Evolutionary conservation across 1,140 invertebrate genomes (phyloP), one percentile per base, ranked within the genome.

Genomic region (Lysiphlebus fabarum): DNA sequence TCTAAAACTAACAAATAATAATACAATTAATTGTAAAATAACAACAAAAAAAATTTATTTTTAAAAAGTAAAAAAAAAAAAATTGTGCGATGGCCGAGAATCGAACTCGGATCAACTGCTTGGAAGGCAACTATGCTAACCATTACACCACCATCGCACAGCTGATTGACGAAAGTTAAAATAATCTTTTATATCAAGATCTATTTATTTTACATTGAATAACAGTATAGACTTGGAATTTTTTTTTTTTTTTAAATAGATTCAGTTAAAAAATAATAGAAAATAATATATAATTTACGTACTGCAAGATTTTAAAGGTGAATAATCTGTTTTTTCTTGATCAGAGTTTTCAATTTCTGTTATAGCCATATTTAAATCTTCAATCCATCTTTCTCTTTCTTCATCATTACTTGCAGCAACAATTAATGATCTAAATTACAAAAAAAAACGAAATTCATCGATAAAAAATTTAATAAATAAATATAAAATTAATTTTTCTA

Each of bases 61-160:
- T n/a, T n/a, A n/a, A n/a, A n/a, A n/a, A n/a, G n/a, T 34, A 34
- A 10, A 49, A 49, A 49, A 49, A 49, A 10, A 70, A 74, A 69
- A 64, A 67, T 66, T 69, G 72, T 88, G 88, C 88, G 88, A 89
- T 86, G 87, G 87, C 88, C 89, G 90, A 87, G 90, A 93, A 89
- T 93, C 90, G 90, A 93, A 93, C 90, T 87, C 89, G 88, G 90
- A 89, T 92, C 91, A 88, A 89, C 86, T 90, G 88, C 89, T 91
- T 91, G 89, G 89, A 91, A 91, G 89, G 89, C 89, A 90, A 89
- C 88, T 87, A 90, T 90, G 87, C 88, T 91, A 81, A 91, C 89
- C 89, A 87, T 88, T 91, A 90, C 89, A 91, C 89, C 88, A 91
- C 83, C 82, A 84, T 85, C 85, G 85, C 85, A 75, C 61, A 11